phyloP scores from a whole-genome alignment of 2,797 vertebrate species.

The Masticophis lateralis region DNA sequence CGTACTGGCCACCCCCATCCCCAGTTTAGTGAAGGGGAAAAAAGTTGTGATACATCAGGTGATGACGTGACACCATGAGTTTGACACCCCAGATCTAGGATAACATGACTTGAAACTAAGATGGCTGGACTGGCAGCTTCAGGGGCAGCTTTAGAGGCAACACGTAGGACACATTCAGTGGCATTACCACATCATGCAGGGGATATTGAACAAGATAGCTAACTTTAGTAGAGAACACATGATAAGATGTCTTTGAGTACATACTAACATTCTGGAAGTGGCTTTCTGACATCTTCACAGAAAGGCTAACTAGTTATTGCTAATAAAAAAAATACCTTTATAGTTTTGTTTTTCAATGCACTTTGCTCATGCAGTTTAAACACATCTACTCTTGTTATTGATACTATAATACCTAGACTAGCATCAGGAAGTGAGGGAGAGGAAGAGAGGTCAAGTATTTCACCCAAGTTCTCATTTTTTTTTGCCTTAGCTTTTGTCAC shows the following conservation, averaged over 20 bases:
- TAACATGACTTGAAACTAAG: not conserved
- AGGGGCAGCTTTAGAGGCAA: no score
- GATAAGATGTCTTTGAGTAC: not conserved
- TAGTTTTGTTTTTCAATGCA: not conserved
- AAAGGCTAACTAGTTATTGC: not conserved
- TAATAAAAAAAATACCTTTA: not conserved
- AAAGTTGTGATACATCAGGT: not conserved
- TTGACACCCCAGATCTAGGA: not conserved
- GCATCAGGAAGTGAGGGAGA: not conserved
- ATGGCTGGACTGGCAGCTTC: not conserved
- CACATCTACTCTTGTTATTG: not conserved
- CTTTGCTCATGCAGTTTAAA: not conserved
- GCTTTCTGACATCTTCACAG: not conserved
- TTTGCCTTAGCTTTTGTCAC: not conserved
- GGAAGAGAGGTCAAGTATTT: not conserved
- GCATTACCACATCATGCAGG: not conserved
- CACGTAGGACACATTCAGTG: not conserved
- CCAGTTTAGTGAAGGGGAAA: not conserved
- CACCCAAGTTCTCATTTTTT: not conserved
- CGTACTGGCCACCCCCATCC: accelerated
- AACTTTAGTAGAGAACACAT: not conserved
- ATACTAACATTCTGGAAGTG: not conserved
- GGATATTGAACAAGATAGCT: not conserved
- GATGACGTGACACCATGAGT: not conserved
- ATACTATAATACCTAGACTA: not conserved